phyloP scores from a whole-genome alignment of 2,797 vertebrate species.

The Myioborus miniatus region DNA sequence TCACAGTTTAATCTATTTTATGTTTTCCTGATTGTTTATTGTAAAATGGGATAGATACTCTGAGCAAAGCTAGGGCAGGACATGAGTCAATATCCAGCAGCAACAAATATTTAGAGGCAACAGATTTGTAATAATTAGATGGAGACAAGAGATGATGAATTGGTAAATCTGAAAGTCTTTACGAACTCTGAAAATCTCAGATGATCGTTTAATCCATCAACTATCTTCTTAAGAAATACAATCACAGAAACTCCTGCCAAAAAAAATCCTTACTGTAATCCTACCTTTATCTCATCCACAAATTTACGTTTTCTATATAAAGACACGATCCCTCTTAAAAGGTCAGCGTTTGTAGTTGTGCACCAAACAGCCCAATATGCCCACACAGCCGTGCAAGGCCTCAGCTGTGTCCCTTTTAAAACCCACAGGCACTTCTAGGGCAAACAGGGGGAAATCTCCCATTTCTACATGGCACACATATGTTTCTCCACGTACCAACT shows the following conservation, averaged over 20 bases:
- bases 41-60: constrained; percentile 13
- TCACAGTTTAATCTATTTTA: constrained; percentile 46
- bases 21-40: constrained; percentile 27
- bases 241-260: constrained; percentile 51
- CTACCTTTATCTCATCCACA: constrained; percentile 63
- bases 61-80: constrained; percentile 23
- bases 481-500: neutral
- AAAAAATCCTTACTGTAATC: constrained; percentile 59
- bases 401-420: neutral
- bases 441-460: neutral
- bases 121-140: constrained; percentile 67
- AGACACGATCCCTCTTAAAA: constrained; percentile 51
- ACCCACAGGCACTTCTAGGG: neutral
- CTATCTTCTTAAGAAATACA: constrained; percentile 69
- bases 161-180: constrained; percentile 67
- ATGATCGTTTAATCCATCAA: constrained; percentile 67
- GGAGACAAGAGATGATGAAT: constrained; percentile 58
- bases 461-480: neutral
- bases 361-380: neutral
- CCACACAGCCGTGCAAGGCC: neutral
- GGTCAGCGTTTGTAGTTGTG: neutral
- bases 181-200: constrained; percentile 69
- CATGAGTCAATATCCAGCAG: constrained; percentile 45
- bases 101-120: constrained; percentile 56
- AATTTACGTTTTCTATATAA: constrained; percentile 63